Evolutionary conservation across 2,888 invertebrate species (phyloP).

Genomic region (Glaucopsyche alexis): DNA sequence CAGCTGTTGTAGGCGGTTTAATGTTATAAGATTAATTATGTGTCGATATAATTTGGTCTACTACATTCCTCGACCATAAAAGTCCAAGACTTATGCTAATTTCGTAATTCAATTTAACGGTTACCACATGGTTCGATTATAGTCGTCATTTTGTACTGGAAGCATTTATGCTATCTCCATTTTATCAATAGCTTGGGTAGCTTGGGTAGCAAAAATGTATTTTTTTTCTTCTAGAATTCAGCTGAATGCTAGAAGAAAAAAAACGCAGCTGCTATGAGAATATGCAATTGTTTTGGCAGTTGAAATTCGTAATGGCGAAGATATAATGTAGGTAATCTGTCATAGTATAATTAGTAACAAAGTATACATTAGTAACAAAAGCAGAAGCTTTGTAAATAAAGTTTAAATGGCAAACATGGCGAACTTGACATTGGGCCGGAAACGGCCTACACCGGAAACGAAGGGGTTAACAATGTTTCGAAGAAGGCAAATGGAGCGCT

Average conservation of each 20-base stretch:
- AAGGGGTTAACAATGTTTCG: constrained; percentile 70
- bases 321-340: neutral
- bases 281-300: too few relatives aligned
- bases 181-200: too few relatives aligned
- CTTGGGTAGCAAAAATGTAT: too few relatives aligned
- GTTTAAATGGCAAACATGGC: constrained; percentile 34
- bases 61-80: neutral
- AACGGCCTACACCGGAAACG: constrained; percentile 51
- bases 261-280: too few relatives aligned
- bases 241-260: too few relatives aligned
- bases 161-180: too few relatives aligned
- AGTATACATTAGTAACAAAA: constrained; percentile 1
- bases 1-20: constrained; percentile 21
- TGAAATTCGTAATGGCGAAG: too few relatives aligned
- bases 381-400: constrained; percentile 1
- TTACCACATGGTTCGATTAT: neutral
- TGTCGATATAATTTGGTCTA: constrained; percentile 18
- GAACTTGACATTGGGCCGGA: constrained; percentile 70
- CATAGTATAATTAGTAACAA: constrained; percentile 2
- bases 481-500: constrained; percentile 47
- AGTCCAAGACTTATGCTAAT: neutral
- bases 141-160: neutral
- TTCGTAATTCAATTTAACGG: neutral
- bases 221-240: too few relatives aligned
- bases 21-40: constrained; percentile 7